Evolutionary conservation across 2,113 vertebrate species (phyloP), one percentile per base, ranked within the genome.

Genomic region (Manacus vitellinus): DNA sequence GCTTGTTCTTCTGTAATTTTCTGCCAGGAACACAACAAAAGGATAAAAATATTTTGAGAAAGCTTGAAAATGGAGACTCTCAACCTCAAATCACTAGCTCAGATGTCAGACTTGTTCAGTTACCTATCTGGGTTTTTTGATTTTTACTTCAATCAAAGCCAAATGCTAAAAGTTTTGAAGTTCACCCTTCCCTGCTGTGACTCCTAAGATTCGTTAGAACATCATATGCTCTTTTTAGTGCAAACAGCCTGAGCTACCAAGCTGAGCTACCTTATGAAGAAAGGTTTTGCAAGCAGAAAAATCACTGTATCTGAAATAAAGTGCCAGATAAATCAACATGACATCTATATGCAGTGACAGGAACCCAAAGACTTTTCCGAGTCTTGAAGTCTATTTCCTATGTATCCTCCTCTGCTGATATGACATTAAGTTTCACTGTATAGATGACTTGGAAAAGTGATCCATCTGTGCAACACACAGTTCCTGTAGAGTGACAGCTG

Each of bases 121-220:
- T 89, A 51, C 44, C 41, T 62, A 25, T 30, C 30, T 3, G 1
- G 55, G 16, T 24, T 89, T 70, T 92, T 89, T 89, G 87, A 91
- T 88, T 95, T 44, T 62, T 85, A 65, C 87, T 47, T 92, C 44
- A 59, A 54, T 78, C 56, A 92, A 94, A 95, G 80, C 47, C 80
- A 94, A 94, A 72, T 92, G 41, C 28, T 61, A 8, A 18, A 77
- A 87, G 39, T 85, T 81, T 72, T 78, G 47, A 92, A 91, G 76
- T 58, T 89, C 54, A 72, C 5, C 12, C 31, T 87, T 78, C 75
- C 77, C 66, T 65, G 44, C 80, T 87, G 80, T 65, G 62, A 75
- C 47, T 67, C 19, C 21, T 59, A 63, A 59, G 54, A 89, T 81
- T 49, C 84, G 4, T 68, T 78, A 67, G 80, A 87, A 35, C 46